Evolutionary conservation across 2,797 vertebrate species (phyloP), one percentile per base, ranked within the genome.

Genomic region (Xiphorhynchus erythropygius): DNA sequence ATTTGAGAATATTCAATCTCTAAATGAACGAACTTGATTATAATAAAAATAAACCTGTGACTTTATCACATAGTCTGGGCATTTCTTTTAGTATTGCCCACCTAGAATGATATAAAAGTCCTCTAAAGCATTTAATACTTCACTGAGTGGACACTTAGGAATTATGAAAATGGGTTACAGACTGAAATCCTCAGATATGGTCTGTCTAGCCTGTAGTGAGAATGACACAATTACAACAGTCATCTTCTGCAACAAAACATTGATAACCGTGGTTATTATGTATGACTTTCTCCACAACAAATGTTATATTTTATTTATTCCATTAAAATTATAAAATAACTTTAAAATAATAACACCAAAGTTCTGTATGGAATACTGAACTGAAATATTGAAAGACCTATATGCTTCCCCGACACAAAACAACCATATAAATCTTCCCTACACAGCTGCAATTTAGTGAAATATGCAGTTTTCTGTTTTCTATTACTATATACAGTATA

Each of bases 401-500:
- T 94, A 96, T 97, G 97, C 98, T 98, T 97, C 93, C 92, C 92
- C 95, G 97, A 96, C 97, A 98, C 96, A 97, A 96, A 95, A 94
- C 96, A 96, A 97, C 97, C 81, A 56, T 87, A 98, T 98, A 97
- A 98, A 98, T 98, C 97, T 98, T 97, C 94, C 53, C 69, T 94
- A 95, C 87, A 97, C 96, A 96, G 95, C 89, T 96, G 96, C 97
- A 98, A 98, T 98, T 98, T 98, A 98, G 98, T 97, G 97, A 98
- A 98, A 98, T 97, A 98, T 93, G 96, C 93, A 97, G 96, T 98
- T 98, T 98, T 97, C 98, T 97, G 96, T 96, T 98, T 98, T 97
- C 97, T 97, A 98, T 98, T 98, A 98, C 97, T 98, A 97, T 97
- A 97, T 97, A 97, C 95, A 97, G 96, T 98, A 98, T 98, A 98